A percentile compares a stretch with the other conserved stretches of the same genome.
These are phyloP conservation scores for Dromas ardeola DNA, from an alignment of 2,113 vertebrate genomes.

Conservation along the genomic window DNA sequence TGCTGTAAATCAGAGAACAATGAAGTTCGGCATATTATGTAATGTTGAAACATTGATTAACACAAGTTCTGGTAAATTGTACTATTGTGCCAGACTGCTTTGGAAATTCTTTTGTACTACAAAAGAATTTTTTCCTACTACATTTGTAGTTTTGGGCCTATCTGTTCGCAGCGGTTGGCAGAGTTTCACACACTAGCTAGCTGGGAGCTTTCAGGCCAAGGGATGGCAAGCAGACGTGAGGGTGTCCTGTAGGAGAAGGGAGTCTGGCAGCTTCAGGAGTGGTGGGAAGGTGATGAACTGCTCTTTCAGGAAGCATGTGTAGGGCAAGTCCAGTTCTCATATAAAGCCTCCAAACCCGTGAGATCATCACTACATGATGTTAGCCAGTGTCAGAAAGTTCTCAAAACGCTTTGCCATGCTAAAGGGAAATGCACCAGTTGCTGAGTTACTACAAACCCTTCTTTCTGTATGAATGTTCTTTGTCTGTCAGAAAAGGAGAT, in stretches of 20 bases:
- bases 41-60: background rate
- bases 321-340: background rate
- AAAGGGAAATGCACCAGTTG: background rate
- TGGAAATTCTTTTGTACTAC: background rate
- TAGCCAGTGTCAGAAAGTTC: background rate
- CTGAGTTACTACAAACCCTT: background rate
- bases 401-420: background rate
- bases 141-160: background rate
- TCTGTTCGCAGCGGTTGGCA: background rate
- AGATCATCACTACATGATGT: rapidly evolving
- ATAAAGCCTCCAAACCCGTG: background rate
- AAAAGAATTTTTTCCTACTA: too few relatives aligned
- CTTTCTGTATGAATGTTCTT: background rate
- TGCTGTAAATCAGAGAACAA: background rate
- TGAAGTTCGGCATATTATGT: rapidly evolving
- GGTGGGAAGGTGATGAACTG: background rate
- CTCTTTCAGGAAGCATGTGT: background rate
- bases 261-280: background rate
- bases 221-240: background rate
- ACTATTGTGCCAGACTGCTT: background rate
- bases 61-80: background rate
- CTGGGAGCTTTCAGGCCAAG: background rate
- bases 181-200: background rate
- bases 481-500: background rate
- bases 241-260: rapidly evolving